phyloP scores from a whole-genome alignment of 1,140 invertebrate species.

The Neomicropteryx cornuta region DNA sequence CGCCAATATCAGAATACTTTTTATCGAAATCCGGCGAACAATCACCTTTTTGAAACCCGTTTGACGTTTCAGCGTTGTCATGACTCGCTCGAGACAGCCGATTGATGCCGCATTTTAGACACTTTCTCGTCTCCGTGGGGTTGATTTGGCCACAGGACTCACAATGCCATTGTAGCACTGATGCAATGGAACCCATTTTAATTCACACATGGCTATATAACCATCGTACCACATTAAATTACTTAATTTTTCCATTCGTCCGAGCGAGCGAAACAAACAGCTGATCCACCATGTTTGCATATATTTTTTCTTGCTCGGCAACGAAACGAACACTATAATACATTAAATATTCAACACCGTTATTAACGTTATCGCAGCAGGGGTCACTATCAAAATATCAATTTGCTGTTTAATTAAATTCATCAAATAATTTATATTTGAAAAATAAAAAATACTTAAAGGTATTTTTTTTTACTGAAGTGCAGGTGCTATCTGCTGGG shows the following conservation, averaged over 20 bases:
- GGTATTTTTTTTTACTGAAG: too few relatives aligned
- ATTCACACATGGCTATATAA: constrained; percentile 42
- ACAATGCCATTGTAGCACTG: constrained; percentile 83
- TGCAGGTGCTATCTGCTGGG: too few relatives aligned
- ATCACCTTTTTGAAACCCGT: constrained; percentile 26
- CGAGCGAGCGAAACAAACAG: constrained; percentile 39
- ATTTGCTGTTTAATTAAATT: too few relatives aligned
- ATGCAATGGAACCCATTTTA: constrained; percentile 79
- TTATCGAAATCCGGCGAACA: constrained; percentile 30
- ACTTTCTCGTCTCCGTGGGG: constrained; percentile 66
- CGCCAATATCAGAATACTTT: too few relatives aligned
- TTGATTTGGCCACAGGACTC: constrained; percentile 75
- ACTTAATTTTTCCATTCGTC: too few relatives aligned
- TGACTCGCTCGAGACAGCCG: constrained; percentile 29
- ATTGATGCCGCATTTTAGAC: constrained; percentile 64
- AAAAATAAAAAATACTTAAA: too few relatives aligned
- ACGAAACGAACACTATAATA: too few relatives aligned
- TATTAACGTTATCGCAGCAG: too few relatives aligned
- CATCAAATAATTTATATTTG: too few relatives aligned
- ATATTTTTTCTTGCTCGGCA: too few relatives aligned
- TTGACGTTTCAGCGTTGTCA: constrained; percentile 30
- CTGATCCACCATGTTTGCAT: constrained; percentile 48
- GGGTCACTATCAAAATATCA: too few relatives aligned
- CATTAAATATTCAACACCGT: too few relatives aligned
- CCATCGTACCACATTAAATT: constrained; percentile 38